Percentiles rank a stretch among this genome's conserved stretches.
phyloP scores from a whole-genome alignment of 2,797 vertebrate species.

The Intellagama lesueurii region DNA sequence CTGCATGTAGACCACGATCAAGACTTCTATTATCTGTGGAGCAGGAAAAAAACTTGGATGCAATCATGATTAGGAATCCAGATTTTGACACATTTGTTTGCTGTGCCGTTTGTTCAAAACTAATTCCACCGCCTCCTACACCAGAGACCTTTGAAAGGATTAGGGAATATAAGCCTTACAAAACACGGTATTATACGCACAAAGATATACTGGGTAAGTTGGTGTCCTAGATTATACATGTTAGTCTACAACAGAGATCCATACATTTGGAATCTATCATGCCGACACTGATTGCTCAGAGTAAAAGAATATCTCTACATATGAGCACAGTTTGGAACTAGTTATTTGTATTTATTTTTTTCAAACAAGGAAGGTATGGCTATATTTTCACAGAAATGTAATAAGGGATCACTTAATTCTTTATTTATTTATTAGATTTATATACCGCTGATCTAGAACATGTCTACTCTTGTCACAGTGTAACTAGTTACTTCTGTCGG shows the following conservation, averaged over 20 bases:
- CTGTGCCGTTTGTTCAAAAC: slow-evolving; percentile 73
- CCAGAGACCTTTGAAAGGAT: slow-evolving; percentile 60
- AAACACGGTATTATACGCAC: slow-evolving; percentile 72
- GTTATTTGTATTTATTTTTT: neutral
- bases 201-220: slow-evolving; percentile 70
- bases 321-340: neutral
- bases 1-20: neutral
- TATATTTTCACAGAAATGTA: neutral
- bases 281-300: neutral
- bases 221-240: slow-evolving; percentile 3
- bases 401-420: neutral
- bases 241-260: neutral
- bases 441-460: too few species aligned
- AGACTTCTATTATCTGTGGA: slow-evolving; percentile 41
- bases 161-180: slow-evolving; percentile 71
- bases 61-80: slow-evolving; percentile 68
- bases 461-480: neutral
- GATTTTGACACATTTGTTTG: slow-evolving; percentile 72
- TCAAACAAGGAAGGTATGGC: neutral
- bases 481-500: neutral
- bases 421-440: neutral
- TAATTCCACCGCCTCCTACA: slow-evolving; percentile 64
- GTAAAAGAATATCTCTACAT: neutral
- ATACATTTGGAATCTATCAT: neutral
- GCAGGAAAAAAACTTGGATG: slow-evolving; percentile 24